Evolutionary conservation across 1,140 invertebrate species (phyloP).

Genomic region (Lerema accius): DNA sequence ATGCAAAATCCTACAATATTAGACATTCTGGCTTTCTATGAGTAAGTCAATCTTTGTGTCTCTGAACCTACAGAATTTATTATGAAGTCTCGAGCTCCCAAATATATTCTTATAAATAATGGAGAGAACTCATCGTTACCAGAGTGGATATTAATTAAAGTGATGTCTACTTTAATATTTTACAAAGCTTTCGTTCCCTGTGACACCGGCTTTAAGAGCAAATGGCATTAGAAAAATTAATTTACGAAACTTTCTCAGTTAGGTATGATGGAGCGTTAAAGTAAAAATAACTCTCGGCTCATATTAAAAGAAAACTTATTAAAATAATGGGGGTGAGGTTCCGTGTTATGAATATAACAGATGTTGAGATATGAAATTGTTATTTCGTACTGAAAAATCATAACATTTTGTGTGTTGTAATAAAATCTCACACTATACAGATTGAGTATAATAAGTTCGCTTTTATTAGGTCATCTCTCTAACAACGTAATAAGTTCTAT

Average conservation of each 20-base stretch:
- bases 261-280: background rate
- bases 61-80: slow-evolving; percentile 19
- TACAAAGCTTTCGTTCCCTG: slow-evolving; percentile 20
- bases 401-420: no score
- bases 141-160: slow-evolving; percentile 37
- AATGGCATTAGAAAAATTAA: background rate
- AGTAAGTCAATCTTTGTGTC: slow-evolving; percentile 11
- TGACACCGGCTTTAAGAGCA: slow-evolving; percentile 6
- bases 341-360: no score
- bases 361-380: no score
- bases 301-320: slow-evolving; percentile 8
- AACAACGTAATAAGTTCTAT: no score
- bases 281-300: background rate
- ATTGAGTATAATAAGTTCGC: no score
- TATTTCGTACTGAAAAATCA: no score
- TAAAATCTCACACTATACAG: no score
- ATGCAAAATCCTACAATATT: slow-evolving; percentile 5
- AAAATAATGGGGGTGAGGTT: no score
- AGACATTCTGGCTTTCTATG: background rate
- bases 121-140: slow-evolving; percentile 30
- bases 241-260: background rate
- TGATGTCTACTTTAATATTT: slow-evolving; percentile 33
- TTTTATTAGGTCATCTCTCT: no score
- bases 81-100: slow-evolving; percentile 17
- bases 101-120: slow-evolving; percentile 38